Conservation (phyloP, 1,140 invertebrate species). For the Bathynomus jamesi region DNA sequence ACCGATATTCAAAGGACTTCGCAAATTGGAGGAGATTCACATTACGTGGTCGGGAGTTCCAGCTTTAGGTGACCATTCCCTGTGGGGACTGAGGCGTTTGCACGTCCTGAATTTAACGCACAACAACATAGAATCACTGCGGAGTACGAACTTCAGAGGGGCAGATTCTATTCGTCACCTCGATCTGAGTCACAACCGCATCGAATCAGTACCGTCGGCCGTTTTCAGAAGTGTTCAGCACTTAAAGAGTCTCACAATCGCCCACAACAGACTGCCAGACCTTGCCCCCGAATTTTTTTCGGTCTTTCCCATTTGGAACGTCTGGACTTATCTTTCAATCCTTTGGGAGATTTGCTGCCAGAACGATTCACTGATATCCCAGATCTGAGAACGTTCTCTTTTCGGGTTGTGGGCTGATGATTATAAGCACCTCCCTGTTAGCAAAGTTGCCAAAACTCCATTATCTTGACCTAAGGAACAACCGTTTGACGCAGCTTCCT, state of each 20-base stretch:
- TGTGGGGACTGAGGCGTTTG: conserved; percentile 62
- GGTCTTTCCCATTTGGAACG: conserved; percentile 56
- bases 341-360: conserved; percentile 57
- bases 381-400: conserved; percentile 56
- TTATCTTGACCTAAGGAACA: conserved; percentile 65
- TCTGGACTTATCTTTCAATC: conserved; percentile 66
- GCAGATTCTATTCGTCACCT: conserved; percentile 45
- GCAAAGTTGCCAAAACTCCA: conserved; percentile 45
- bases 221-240: conserved; percentile 59
- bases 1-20: conserved; percentile 59
- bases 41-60: conserved; percentile 67
- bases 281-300: conserved; percentile 60
- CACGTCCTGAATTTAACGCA: conserved; percentile 60
- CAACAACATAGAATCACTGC: conserved; percentile 64
- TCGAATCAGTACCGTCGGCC: conserved; percentile 53
- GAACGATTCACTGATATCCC: conserved; percentile 68
- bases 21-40: conserved; percentile 60
- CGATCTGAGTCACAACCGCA: conserved; percentile 47
- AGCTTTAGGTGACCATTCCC: conserved; percentile 66
- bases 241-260: conserved; percentile 58
- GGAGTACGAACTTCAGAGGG: conserved; percentile 44
- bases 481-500: conserved; percentile 59
- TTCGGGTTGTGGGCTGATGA: conserved; percentile 56
- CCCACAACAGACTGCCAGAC: conserved; percentile 59
- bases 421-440: conserved; percentile 61